Conservation (phyloP, 2,888 invertebrate genomes). For the Yponomeuta evonymella region DNA sequence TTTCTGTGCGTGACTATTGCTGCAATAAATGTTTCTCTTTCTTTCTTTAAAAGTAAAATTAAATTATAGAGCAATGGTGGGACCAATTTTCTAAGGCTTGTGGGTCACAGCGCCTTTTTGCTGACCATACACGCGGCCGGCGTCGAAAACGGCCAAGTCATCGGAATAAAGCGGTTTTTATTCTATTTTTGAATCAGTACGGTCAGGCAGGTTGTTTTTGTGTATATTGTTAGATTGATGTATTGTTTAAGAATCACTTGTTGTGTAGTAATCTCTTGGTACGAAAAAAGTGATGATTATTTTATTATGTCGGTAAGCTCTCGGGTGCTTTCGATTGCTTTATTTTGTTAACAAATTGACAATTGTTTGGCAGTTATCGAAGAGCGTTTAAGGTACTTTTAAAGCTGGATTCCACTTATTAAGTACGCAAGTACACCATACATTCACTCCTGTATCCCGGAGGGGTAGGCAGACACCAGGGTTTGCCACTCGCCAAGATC, state of each 20-base stretch:
- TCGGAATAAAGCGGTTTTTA: constrained; percentile 28
- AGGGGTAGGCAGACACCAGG: no score
- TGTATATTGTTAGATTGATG: not conserved
- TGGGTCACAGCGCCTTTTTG: constrained; percentile 27
- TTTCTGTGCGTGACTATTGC: no score
- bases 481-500: no score
- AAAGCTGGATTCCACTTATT: no score
- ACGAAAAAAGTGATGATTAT: constrained; percentile 5
- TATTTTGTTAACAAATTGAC: not conserved
- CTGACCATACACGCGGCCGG: constrained; percentile 30
- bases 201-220: not conserved
- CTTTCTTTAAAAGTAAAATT: not conserved
- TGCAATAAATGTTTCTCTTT: no score
- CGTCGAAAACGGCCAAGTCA: constrained; percentile 29
- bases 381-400: not conserved
- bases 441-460: no score
- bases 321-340: not conserved
- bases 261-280: constrained; percentile 3
- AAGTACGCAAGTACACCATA: no score
- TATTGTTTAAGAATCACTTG: constrained; percentile 3
- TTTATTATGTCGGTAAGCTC: not conserved
- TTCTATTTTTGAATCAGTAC: not conserved
- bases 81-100: not conserved
- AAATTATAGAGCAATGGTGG: not conserved
- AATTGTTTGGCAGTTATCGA: not conserved